Evolutionary conservation across 2,113 vertebrate genomes (phyloP).

Genomic region (Brachypteracias leptosomus): DNA sequence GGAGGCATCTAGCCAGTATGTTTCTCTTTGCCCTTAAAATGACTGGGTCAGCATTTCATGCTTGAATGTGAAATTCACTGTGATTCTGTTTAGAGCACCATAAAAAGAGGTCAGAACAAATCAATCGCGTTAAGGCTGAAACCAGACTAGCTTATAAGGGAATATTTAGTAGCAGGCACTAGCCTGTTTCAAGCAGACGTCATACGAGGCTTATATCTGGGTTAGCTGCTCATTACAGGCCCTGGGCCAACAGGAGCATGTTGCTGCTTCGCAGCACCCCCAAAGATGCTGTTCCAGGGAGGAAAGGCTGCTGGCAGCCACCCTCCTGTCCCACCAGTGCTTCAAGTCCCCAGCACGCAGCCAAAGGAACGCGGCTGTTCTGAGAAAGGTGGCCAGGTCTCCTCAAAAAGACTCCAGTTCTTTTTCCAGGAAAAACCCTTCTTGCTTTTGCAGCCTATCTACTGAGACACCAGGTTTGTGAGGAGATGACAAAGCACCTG

Average conservation of each 20-base stretch:
- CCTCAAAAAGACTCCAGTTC: neutral
- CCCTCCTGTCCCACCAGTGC: neutral
- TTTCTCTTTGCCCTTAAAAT: slow-evolving; percentile 63
- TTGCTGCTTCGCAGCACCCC: neutral
- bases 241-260: neutral
- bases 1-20: slow-evolving; percentile 40
- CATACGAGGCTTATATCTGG: slow-evolving; percentile 14
- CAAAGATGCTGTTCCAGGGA: neutral
- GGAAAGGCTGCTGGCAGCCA: slow-evolving; percentile 1
- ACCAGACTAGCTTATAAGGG: slow-evolving; percentile 53
- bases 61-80: slow-evolving; percentile 61
- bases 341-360: neutral
- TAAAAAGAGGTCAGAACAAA: slow-evolving; percentile 71
- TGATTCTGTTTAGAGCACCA: slow-evolving; percentile 65
- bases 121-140: slow-evolving; percentile 58
- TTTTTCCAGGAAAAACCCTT: neutral
- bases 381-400: neutral
- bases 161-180: slow-evolving; percentile 65
- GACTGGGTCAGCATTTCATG: slow-evolving; percentile 67
- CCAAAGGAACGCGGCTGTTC: neutral
- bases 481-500: neutral
- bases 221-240: slow-evolving; percentile 34
- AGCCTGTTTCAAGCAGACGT: slow-evolving; percentile 34
- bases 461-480: neutral
- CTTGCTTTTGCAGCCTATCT: neutral